Percentiles rank a stretch among this genome's conserved stretches.
Evolutionary conservation across 2,113 vertebrate genomes (phyloP).

Genomic region (Butorides virescens): DNA sequence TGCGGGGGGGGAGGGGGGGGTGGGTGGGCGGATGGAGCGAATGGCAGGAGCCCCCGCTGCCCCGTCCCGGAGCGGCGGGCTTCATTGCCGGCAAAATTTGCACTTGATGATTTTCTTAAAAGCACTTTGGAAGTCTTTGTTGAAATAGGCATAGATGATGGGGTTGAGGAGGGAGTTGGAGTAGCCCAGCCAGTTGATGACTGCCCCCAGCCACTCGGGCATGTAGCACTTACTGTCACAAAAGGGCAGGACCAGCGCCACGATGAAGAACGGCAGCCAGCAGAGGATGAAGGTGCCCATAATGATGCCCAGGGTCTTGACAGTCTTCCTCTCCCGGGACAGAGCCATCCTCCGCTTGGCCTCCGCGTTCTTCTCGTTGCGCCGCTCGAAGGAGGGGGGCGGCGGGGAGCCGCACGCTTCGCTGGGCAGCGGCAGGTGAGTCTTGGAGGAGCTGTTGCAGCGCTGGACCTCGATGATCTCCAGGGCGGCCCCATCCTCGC

Average conservation of each 20-base stretch:
- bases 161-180: conserved; percentile 98
- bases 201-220: conserved; percentile 86
- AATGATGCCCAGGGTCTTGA: conserved; percentile 96
- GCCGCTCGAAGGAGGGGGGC: conserved; percentile 73
- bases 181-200: conserved; percentile 98
- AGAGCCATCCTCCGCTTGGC: conserved; percentile 89
- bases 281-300: conserved; percentile 99
- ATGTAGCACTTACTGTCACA: conserved; percentile 89
- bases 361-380: conserved; percentile 83
- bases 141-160: conserved; percentile 98
- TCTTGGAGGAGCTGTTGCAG: conserved; percentile 80
- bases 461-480: conserved; percentile 87
- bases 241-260: conserved; percentile 93
- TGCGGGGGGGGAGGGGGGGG: background rate
- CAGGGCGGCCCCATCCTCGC: conserved; percentile 81
- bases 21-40: background rate
- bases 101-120: conserved; percentile 98
- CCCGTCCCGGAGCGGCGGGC: background rate
- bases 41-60: background rate
- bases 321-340: conserved; percentile 93
- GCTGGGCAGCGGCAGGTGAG: conserved; percentile 86
- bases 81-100: conserved; percentile 87
- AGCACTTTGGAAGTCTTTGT: conserved; percentile 98
- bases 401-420: conserved; percentile 56
- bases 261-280: conserved; percentile 98